A percentile compares a stretch with the other conserved stretches of the same genome.
Conservation (phyloP, 1,140 invertebrate genomes). For the Zaprionus lachaisei region DNA sequence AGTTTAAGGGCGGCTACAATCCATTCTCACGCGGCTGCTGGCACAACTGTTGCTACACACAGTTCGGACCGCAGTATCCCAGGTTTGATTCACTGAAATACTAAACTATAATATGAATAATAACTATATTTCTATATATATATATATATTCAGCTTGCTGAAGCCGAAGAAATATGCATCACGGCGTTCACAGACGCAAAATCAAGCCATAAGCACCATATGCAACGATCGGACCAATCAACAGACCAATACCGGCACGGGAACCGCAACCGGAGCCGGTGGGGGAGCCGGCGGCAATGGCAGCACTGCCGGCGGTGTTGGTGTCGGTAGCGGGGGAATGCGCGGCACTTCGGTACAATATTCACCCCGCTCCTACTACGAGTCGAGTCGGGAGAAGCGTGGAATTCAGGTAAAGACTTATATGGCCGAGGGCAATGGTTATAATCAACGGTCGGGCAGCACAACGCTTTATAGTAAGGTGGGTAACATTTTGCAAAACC, state of each 20-base stretch:
- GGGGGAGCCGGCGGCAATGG: conserved; percentile 48
- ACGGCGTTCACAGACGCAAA: conserved; percentile 80
- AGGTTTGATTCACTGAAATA: conserved; percentile 87
- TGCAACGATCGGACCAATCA: conserved; percentile 82
- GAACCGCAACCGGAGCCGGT: conserved; percentile 47
- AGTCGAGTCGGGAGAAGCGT: conserved; percentile 84
- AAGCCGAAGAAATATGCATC: conserved; percentile 86
- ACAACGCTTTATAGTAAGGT: conserved; percentile 97
- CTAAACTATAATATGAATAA: background rate
- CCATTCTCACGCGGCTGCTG: conserved; percentile 97
- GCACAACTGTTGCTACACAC: conserved; percentile 96
- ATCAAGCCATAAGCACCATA: conserved; percentile 83
- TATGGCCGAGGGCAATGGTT: conserved; percentile 97
- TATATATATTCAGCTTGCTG: conserved; percentile 79
- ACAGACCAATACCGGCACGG: conserved; percentile 61
- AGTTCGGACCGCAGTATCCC: conserved; percentile 98
- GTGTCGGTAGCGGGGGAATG: conserved; percentile 53
- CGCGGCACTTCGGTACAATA: conserved; percentile 84
- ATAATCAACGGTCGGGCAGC: conserved; percentile 88
- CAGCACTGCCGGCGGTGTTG: conserved; percentile 38
- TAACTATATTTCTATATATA: background rate
- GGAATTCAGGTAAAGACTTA: conserved; percentile 97
- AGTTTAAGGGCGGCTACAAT: conserved; percentile 98
- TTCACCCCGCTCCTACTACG: conserved; percentile 84
- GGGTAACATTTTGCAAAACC: conserved; percentile 83